A percentile compares a stretch with the other conserved stretches of the same genome.
phyloP scores from a whole-genome alignment of 2,888 invertebrate species.

The Thelaira solivaga region DNA sequence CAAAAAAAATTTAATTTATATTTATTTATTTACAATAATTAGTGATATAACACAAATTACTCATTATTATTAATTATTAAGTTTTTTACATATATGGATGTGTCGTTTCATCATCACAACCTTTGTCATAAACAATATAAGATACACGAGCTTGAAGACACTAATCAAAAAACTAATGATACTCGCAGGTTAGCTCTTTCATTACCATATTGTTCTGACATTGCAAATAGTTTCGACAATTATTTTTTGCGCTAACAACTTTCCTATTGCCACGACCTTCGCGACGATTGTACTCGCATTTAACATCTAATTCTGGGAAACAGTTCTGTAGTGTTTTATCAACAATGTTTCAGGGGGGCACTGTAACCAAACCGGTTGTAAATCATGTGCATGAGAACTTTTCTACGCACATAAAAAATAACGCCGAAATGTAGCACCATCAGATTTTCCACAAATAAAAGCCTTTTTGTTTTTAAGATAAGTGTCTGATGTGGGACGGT shows the following conservation, averaged over 20 bases:
- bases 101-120: conserved; percentile 64
- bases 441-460: conserved; percentile 8
- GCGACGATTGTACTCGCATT: conserved; percentile 71
- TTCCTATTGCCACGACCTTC: conserved; percentile 70
- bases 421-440: conserved; percentile 69
- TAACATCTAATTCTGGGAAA: conserved; percentile 60
- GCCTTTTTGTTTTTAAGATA: conserved; percentile 61
- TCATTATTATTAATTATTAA: neutral
- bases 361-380: conserved; percentile 69
- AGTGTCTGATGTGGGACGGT: conserved; percentile 61
- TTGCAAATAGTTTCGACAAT: conserved; percentile 69
- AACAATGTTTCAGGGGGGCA: conserved; percentile 70
- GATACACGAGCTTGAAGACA: conserved; percentile 64
- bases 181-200: conserved; percentile 64
- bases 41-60: too few relatives aligned
- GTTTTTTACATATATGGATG: neutral
- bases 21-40: too few relatives aligned
- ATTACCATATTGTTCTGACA: conserved; percentile 65
- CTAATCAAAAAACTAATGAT: conserved; percentile 72
- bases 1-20: too few relatives aligned
- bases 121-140: conserved; percentile 65
- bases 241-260: conserved; percentile 67
- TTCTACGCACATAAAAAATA: conserved; percentile 68
- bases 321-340: conserved; percentile 60
- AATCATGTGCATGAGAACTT: conserved; percentile 63